A percentile compares a stretch with the other conserved stretches of the same genome.
Conservation (phyloP, 2,113 vertebrate genomes). For the Seriola rivoliana region DNA sequence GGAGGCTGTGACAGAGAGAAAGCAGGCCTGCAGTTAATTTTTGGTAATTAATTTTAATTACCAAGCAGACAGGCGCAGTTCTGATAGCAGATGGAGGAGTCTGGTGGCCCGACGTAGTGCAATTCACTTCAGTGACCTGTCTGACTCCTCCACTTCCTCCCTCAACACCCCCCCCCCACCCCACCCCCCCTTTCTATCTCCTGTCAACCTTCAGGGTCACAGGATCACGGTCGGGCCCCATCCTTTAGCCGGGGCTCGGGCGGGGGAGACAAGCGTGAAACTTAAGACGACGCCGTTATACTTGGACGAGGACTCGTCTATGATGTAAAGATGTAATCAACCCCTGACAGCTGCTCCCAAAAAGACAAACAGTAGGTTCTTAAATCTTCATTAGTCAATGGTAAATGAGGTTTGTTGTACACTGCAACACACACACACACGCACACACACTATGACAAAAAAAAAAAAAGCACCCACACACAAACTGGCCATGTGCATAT, state of each 20-base stretch:
- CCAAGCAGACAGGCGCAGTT: constrained; percentile 54
- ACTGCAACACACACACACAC: constrained; percentile 45
- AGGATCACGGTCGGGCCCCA: constrained; percentile 35
- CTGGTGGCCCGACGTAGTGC: constrained; percentile 24
- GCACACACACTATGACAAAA: constrained; percentile 15
- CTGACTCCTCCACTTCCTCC: constrained; percentile 53
- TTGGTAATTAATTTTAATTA: constrained; percentile 76
- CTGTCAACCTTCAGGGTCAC: constrained; percentile 53
- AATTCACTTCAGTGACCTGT: constrained; percentile 52
- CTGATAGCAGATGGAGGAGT: constrained; percentile 72
- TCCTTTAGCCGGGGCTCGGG: constrained; percentile 19
- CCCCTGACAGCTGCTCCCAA: constrained; percentile 73
- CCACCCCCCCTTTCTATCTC: constrained; percentile 11
- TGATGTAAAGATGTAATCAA: constrained; percentile 74
- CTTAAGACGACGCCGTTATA: constrained; percentile 29
- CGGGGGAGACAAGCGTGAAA: constrained; percentile 60
- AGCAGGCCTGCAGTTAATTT: constrained; percentile 57
- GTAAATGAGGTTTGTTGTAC: constrained; percentile 79
- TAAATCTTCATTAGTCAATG: constrained; percentile 82
- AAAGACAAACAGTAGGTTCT: constrained; percentile 74
- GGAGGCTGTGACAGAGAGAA: constrained; percentile 36
- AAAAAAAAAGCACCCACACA: neutral
- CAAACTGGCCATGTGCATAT: constrained; percentile 43
- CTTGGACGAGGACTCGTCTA: constrained; percentile 35
- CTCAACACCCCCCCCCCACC: constrained; percentile 9